A percentile compares a stretch with the other conserved stretches of the same genome.
These are phyloP conservation scores for Synanthedon vespiformis DNA, from an alignment of 2,888 invertebrate species.

Conservation along the genomic window DNA sequence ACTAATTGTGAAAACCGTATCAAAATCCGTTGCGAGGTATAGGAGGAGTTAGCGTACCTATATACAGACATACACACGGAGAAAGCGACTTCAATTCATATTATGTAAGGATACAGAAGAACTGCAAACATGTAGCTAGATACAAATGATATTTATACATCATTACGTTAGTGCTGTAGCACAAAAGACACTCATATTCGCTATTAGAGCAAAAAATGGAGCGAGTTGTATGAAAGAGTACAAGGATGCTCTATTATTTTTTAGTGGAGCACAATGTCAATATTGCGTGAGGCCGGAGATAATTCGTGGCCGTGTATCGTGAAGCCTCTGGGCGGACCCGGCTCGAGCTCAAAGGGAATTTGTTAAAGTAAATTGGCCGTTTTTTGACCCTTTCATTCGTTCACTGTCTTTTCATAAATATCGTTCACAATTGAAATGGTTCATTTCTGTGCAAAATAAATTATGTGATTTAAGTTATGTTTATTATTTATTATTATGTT, in stretches of 20 bases:
- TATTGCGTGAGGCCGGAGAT: slow-evolving; percentile 29
- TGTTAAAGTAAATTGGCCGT: background rate
- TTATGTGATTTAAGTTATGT: too few species aligned
- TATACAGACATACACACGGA: too few species aligned
- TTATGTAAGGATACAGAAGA: too few species aligned
- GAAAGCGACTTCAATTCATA: too few species aligned
- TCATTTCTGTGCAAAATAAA: too few species aligned
- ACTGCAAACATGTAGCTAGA: too few species aligned
- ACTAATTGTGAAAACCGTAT: too few species aligned
- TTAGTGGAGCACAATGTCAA: slow-evolving; percentile 30
- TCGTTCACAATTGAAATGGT: too few species aligned
- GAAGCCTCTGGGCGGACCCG: background rate
- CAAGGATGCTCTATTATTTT: slow-evolving; percentile 26
- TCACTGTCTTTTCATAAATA: too few species aligned
- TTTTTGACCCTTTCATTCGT: background rate
- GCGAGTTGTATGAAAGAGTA: slow-evolving; percentile 17
- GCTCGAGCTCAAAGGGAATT: background rate
- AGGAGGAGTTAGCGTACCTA: too few species aligned
- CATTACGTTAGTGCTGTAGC: background rate
- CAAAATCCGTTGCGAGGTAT: too few species aligned
- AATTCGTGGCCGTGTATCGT: slow-evolving; percentile 19
- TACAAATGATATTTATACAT: background rate
- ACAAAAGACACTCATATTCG: slow-evolving; percentile 4
- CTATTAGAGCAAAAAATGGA: slow-evolving; percentile 28
- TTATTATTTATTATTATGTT: too few species aligned